Conservation (phyloP, 2,888 invertebrate species). For the Trichopria drosophilae region DNA sequence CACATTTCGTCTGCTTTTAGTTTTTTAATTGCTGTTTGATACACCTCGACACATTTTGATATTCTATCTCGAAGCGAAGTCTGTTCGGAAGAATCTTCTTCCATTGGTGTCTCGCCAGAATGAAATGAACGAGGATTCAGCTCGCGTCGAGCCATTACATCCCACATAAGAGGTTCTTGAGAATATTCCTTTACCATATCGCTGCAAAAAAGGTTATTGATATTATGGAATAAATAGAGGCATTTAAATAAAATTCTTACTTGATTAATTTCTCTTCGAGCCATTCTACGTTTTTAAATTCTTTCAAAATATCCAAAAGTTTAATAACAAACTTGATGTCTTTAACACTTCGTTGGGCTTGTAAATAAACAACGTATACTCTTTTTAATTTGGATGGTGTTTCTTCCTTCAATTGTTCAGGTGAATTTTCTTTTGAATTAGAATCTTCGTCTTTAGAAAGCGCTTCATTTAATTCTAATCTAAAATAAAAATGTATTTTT, state of each 20-base stretch:
- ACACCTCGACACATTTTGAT: conserved; percentile 59
- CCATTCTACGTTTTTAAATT: conserved; percentile 63
- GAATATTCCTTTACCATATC: conserved; percentile 61
- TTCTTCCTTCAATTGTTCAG: conserved; percentile 24
- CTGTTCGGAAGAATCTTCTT: conserved; percentile 41
- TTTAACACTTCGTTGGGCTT: conserved; percentile 64
- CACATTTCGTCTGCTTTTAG: conserved; percentile 62
- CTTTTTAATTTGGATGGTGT: conserved; percentile 59
- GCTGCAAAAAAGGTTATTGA: conserved; percentile 38
- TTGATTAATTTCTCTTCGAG: conserved; percentile 63
- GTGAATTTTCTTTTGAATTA: conserved; percentile 16
- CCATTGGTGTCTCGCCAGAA: conserved; percentile 37
- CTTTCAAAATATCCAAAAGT: conserved; percentile 64
- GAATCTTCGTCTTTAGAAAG: conserved; percentile 30
- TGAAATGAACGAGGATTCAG: conserved; percentile 47
- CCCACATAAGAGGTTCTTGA: conserved; percentile 64
- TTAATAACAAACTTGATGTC: conserved; percentile 65
- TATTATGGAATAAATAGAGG: neutral
- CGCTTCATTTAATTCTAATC: conserved; percentile 43
- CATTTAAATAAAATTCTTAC: conserved; percentile 30
- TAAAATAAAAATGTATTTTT: conserved; percentile 24
- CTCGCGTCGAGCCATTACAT: conserved; percentile 65
- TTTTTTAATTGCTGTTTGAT: conserved; percentile 60
- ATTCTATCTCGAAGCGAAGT: conserved; percentile 58
- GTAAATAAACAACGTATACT: conserved; percentile 66